Base-by-base conservation (phyloP, 2,888 invertebrate genomes). In the Platycheirus rosarum region DNA sequence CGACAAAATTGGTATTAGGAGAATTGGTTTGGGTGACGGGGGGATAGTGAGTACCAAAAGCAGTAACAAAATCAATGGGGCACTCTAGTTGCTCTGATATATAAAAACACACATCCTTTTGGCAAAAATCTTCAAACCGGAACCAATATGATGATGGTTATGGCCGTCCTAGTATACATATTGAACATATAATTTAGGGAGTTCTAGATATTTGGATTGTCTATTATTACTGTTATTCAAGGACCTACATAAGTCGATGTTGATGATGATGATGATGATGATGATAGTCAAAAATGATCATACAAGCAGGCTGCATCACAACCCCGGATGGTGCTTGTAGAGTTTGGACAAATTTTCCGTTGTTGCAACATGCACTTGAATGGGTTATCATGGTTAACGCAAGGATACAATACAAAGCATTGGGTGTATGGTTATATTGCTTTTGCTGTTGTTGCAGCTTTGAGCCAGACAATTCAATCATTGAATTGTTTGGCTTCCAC, bases 401-500 rank as follows among this genome's bases (percentile, higher is more conserved):
- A 32, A 2, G 13, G 37, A n/a, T 40, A 13, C 6, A 40, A 32
- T 32, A 32, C 29, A 32, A 32, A 1, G 8, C 8, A 32, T 32
- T 32, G 29, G 29, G 8, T 32, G 29, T 32, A 32, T 32, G 1
- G 29, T 32, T 6, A 32, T 32, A 32, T n/a, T 26, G 48, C 48
- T 57, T 16, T 6, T 46, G 16, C 14, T 78, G 46, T 48, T 68
- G 71, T 71, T 73, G 57, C 49, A 69, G 73, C 68, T 51, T 63
- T 63, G 48, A 69, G 48, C 63, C 23, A 60, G 75, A 60, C 75
- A 75, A 75, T 80, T 80, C 80, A 80, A 75, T 80, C 75, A 71
- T 55, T 66, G 70, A 71, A 75, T 57, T 80, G 80, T 80, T 80
- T 75, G 75, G 65, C 70, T 75, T 80, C 60, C 75, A 75, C 75